phyloP scores from a whole-genome alignment of 2,113 vertebrate genomes.

The Pachyramphus minor region DNA sequence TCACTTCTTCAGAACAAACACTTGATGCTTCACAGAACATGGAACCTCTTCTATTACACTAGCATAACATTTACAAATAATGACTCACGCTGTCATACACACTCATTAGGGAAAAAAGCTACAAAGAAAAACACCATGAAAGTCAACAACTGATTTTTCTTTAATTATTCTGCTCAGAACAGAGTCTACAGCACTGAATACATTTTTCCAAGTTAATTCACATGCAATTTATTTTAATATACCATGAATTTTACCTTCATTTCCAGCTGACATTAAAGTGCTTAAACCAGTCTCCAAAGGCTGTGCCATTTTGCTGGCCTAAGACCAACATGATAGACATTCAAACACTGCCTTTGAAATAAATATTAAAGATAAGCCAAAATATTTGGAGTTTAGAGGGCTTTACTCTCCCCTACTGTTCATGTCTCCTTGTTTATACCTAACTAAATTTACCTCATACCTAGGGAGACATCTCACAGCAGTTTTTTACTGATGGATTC shows the following conservation, averaged over 20 bases:
- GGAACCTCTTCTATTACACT: not conserved
- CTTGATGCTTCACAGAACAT: not conserved
- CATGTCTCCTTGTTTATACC: not conserved
- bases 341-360: not conserved
- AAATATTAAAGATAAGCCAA: not conserved
- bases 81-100: not conserved
- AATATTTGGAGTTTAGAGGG: not conserved
- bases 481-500: not conserved
- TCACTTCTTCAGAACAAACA: not conserved
- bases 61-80: not conserved
- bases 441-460: not conserved
- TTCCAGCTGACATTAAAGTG: not conserved
- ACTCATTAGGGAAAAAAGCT: not conserved
- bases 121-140: not conserved
- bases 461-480: not conserved
- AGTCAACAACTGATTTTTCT: not conserved
- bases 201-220: not conserved
- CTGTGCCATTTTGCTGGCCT: not conserved
- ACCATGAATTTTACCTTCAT: not conserved
- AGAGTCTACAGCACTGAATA: not conserved
- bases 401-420: not conserved
- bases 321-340: not conserved
- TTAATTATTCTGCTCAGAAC: not conserved
- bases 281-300: not conserved
- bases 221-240: not conserved